phyloP scores from a whole-genome alignment of 2,888 invertebrate species.

The Seira ritae region DNA sequence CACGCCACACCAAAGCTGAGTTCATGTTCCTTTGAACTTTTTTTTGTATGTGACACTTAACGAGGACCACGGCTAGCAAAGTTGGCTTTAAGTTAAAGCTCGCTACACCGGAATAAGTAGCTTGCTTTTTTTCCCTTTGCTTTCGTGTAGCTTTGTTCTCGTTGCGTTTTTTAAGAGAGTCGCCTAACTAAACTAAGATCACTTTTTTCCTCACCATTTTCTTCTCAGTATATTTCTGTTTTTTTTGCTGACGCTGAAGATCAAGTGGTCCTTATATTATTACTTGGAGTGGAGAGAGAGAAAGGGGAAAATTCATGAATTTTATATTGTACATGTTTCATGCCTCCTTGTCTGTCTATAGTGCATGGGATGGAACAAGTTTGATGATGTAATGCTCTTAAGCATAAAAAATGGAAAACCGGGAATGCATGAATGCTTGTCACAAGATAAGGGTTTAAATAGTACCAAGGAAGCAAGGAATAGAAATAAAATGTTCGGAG shows the following conservation, averaged over 20 bases:
- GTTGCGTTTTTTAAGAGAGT: not conserved
- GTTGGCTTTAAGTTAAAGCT: conserved; percentile 21
- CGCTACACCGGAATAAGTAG: conserved; percentile 46
- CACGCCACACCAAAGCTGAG: conserved; percentile 12
- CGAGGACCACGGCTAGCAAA: not conserved
- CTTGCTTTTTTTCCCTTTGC: conserved; percentile 26
- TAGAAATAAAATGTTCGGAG: conserved; percentile 33
- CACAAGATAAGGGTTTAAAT: conserved; percentile 51
- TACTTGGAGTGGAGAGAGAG: not conserved
- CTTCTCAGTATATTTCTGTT: conserved; percentile 25
- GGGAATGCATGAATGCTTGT: conserved; percentile 57
- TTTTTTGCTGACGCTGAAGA: conserved; percentile 52
- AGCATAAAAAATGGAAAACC: conserved; percentile 36
- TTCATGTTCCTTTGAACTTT: conserved; percentile 57
- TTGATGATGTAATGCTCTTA: conserved; percentile 35
- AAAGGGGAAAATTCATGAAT: conserved; percentile 22
- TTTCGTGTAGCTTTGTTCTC: not conserved
- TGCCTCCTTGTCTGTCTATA: not conserved
- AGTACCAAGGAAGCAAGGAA: not conserved
- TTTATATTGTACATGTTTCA: conserved; percentile 21
- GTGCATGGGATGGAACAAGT: not conserved
- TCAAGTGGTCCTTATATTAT: conserved; percentile 53
- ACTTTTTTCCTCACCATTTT: conserved; percentile 25
- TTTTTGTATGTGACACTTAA: conserved; percentile 51
- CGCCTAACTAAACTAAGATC: not conserved